Base-by-base conservation (phyloP, 2,888 invertebrate genomes). In the Ramazzottius varieornatus region DNA sequence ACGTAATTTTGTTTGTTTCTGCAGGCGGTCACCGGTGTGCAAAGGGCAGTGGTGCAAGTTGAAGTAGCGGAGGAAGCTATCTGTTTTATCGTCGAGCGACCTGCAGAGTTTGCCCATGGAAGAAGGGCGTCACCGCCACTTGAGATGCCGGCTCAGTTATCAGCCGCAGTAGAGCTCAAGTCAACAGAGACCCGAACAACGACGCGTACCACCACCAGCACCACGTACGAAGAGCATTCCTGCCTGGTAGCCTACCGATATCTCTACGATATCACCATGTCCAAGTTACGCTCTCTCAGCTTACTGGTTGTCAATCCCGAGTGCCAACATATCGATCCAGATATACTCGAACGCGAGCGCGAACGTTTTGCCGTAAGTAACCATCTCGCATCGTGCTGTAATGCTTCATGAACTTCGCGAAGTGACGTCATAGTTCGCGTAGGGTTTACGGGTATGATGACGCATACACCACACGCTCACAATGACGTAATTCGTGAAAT, bases 281-380 rank as follows among this genome's bases (percentile, higher is more conserved):
- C 4, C 20, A 54, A 54, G 54, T 29, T 54, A 29, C 20, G 29
- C 20, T 54, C 54, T 13, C 24, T 54, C 16, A 54, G 24, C 8
- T 16, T 24, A 8, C 8, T 54, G 20, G 29, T 54, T 29, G 54
- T 54, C 29, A 29, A 54, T 54, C 54, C 54, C 16, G 54, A 54
- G 24, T 8, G 8, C n/a, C 54, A 54, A 29, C 29, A 54, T 24
- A 54, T 54, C 54, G 54, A 54, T 54, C 54, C 54, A 54, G 54
- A 54, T 8, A 29, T 54, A 8, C 54, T 54, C n/a, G 54, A 54
- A 13, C 20, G n/a, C 20, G 54, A 54, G 24, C 54, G 54, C 54
- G 54, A 54, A n/a, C 13, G 54, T n/a, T 54, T 54, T 54, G 54
- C 54, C n/a, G 54, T 54, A 54, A 54, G 54, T 29, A 16, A 29